Percentiles rank a stretch among this genome's conserved stretches.
Conservation (phyloP, 2,113 vertebrate species). For the Acrocephalus kingi region DNA sequence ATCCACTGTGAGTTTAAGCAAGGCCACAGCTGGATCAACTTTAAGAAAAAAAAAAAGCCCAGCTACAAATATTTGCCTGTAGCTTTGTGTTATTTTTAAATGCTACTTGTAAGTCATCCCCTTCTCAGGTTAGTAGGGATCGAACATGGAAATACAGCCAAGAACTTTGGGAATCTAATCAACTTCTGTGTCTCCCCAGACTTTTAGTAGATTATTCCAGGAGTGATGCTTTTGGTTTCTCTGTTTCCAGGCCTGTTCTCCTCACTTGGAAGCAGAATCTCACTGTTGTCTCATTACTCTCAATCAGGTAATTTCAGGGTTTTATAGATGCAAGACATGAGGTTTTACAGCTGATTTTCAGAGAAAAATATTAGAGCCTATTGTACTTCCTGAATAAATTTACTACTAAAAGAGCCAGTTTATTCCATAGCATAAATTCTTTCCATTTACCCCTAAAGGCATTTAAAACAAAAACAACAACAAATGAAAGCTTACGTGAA, state of each 20-base stretch:
- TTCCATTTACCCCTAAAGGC: background rate
- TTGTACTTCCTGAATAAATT: background rate
- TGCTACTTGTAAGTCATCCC: background rate
- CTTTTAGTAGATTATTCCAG: background rate
- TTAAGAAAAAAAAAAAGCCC: background rate
- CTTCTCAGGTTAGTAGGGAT: background rate
- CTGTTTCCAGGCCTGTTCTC: background rate
- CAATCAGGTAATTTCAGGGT: background rate
- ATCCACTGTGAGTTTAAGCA: background rate
- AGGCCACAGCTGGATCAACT: background rate
- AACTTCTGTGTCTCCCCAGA: background rate
- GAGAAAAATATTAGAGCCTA: background rate
- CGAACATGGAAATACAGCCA: background rate
- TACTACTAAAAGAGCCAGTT: background rate
- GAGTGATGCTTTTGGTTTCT: background rate
- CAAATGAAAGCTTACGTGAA: fast-evolving
- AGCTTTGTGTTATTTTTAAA: background rate
- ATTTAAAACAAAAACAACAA: background rate
- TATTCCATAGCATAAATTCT: background rate
- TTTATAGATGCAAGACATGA: background rate
- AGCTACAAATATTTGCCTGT: background rate
- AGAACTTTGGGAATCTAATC: background rate
- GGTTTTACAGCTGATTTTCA: background rate
- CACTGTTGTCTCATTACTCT: background rate
- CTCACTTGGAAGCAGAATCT: background rate